Evolutionary conservation across 2,888 invertebrate genomes (phyloP), one percentile per base, ranked within the genome.

Genomic region (Noctua comes): DNA sequence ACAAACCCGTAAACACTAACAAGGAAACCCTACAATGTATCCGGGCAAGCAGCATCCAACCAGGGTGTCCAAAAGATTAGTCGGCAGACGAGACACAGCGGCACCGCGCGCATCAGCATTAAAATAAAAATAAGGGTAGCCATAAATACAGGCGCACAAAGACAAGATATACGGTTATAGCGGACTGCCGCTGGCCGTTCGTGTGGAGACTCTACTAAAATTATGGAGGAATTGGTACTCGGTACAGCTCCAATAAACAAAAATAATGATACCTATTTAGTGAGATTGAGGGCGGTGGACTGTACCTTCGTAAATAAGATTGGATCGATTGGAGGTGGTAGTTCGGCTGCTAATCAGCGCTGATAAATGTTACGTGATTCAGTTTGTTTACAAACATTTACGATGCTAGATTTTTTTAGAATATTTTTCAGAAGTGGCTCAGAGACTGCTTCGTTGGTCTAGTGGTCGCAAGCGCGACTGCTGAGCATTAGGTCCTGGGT

Each of bases 131-230:
- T 96, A 96, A 95, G 97, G 94, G 92, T 93, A 91, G 93, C 93
- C 94, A 95, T 96, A 97, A 96, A 96, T 96, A 96, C 91, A 88
- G 70, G 87, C 91, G 89, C 92, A 96, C 96, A 96, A 97, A 96
- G 95, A 94, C 94, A 95, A 96, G 97, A 97, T 96, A 95, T 96
- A 97, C 95, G 95, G 95, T 97, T 96, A 97, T 97, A 94, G 96
- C 94, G 91, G 90, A 86, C 88, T 88, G 89, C 88, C 89, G 87
- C 92, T 92, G 93, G 95, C 95, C 91, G 92, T 90, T 91, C 91
- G 89, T 83, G 88, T 90, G 84, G 90, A 91, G 91, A 90, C 81
- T 88, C 87, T 75, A 80, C 83, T 89, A 85, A 89, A 89, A 88
- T 88, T 90, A 89, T 89, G 90, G 88, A 89, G 82, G 87, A 90